Base-by-base conservation (phyloP, 2,113 vertebrate genomes). In the Rynchops niger region DNA sequence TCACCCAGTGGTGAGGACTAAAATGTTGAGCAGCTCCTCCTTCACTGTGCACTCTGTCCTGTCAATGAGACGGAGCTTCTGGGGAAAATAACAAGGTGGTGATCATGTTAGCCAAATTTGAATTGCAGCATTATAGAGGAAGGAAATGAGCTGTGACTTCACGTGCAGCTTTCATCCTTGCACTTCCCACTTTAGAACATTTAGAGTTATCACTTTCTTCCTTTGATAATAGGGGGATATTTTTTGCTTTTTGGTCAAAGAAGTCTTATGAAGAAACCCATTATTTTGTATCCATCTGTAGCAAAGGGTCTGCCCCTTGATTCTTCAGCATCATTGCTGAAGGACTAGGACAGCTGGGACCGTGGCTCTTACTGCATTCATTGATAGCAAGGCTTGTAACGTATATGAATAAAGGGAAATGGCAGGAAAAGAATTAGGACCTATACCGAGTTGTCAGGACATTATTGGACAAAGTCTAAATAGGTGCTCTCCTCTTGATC, bases 361-460 rank as follows among this genome's bases (percentile, higher is more conserved):
- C 36, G 0, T 43, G 36, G 20, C 4, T 50, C 6, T 85, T 76
- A 19, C 16, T 76, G 0, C 9, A 14, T 83, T 87, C 20, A 21
- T 29, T 74, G 62, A 11, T 36, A 77, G 21, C 18, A 74, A 58
- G 40, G 40, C 36, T 65, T 18, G 42, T 80, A 61, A 43, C 3
- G 7, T 23, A 1, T 16, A 4, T 18, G 14, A 49, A 29, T 72
- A 30, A 72, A 78, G 10, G 12, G 25, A 86, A 94, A n/a, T n/a
- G 8, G 2, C 29, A 69, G 26, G 36, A 83, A 34, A 56, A 15
- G 23, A 65, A 21, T 4, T 8, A 4, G 11, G 29, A 14, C 9
- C 19, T 30, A 19, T 2, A 5, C 2, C 27, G 18, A 3, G 1
- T 63, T 67, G 11, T 63, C 36, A 55, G 40, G 26, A 45, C 1